These are phyloP conservation scores for Dolichallabes microphthalmus DNA, from an alignment of 2,113 vertebrate species.

Conservation along the genomic window DNA sequence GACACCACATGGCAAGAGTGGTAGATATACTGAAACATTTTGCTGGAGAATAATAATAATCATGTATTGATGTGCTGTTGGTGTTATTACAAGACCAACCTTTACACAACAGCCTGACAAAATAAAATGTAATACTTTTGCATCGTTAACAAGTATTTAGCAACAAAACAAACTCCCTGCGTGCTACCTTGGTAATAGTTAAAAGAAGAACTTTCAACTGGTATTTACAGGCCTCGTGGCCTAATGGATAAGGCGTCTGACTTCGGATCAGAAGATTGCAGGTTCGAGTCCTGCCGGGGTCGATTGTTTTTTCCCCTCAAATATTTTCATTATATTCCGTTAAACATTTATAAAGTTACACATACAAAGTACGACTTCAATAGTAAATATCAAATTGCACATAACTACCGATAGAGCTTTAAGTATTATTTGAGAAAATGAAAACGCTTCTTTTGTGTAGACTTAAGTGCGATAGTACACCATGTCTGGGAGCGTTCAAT, in stretches of 20 bases:
- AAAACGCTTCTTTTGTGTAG: not conserved
- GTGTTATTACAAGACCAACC: not conserved
- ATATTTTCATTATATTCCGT: not conserved
- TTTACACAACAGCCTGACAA: not conserved
- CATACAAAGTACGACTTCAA: not conserved
- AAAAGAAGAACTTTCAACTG: not conserved
- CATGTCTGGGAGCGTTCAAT: not conserved
- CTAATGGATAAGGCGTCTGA: slow-evolving; percentile 83
- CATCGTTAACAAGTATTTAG: not conserved
- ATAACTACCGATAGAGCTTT: not conserved
- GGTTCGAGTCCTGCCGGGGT: slow-evolving; percentile 83
- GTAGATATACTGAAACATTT: no score
- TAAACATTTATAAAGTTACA: not conserved
- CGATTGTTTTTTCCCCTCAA: slow-evolving; percentile 68
- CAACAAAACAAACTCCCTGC: not conserved
- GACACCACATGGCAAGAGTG: slow-evolving; percentile 10
- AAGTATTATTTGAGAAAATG: not conserved
- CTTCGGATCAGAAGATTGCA: slow-evolving; percentile 83
- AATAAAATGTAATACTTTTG: not conserved
- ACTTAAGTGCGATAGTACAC: not conserved
- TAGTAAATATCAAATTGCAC: not conserved
- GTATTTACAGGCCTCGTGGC: slow-evolving; percentile 67
- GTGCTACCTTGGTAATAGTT: not conserved
- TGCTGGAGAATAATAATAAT: not conserved
- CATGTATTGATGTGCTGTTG: no score